Conservation (phyloP, 2,113 vertebrate genomes). For the Anguilla rostrata region DNA sequence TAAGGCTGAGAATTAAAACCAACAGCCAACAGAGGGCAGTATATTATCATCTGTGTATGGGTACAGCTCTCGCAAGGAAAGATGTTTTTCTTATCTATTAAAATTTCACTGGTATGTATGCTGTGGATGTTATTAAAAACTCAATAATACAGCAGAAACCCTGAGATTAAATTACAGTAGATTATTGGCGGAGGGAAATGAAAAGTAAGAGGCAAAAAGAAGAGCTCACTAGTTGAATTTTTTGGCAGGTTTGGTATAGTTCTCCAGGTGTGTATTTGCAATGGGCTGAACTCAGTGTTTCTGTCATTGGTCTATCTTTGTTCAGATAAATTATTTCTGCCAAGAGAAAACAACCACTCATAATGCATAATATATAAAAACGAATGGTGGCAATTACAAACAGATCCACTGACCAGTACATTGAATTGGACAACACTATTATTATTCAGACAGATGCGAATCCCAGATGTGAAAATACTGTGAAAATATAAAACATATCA, state of each 20-base stretch:
- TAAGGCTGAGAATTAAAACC: neutral
- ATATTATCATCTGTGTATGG: neutral
- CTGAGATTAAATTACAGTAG: neutral
- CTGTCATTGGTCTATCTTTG: neutral
- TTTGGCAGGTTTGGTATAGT: neutral
- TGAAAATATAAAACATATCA: too few species aligned
- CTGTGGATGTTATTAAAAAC: neutral
- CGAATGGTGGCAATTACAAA: too few species aligned
- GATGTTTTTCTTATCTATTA: neutral
- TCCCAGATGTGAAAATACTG: too few species aligned
- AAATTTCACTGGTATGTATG: neutral
- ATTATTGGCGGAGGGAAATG: neutral
- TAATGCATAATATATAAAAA: neutral
- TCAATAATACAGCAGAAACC: neutral
- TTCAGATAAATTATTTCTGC: neutral
- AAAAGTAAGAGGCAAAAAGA: neutral
- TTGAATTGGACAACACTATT: too few species aligned
- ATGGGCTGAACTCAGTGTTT: neutral
- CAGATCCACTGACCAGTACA: too few species aligned
- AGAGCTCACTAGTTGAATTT: neutral
- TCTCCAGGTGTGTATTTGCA: neutral
- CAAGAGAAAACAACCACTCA: neutral
- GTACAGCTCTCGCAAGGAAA: neutral
- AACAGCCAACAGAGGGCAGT: neutral
- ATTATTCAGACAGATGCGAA: too few species aligned